Evolutionary conservation across 2,113 vertebrate genomes (phyloP).

Genomic region (Vulpes lagopus): DNA sequence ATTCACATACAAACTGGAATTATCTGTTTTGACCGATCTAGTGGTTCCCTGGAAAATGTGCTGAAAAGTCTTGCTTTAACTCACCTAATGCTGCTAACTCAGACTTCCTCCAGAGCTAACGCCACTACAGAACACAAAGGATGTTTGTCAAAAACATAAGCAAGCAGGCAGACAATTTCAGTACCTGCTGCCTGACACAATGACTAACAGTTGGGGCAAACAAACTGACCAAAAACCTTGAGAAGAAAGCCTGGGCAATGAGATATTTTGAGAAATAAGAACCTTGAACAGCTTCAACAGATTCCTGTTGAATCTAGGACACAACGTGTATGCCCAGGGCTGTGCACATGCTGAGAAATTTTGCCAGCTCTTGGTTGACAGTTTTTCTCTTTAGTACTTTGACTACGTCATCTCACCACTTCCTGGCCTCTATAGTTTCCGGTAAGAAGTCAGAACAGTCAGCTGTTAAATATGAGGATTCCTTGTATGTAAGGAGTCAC

Average conservation of each 20-base stretch:
- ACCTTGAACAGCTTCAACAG: not conserved
- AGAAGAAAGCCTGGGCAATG: not conserved
- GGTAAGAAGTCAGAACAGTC: not conserved
- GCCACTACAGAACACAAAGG: not conserved
- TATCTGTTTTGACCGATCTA: not conserved
- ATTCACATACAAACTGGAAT: not conserved
- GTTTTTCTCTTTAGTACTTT: not conserved
- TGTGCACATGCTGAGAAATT: not conserved
- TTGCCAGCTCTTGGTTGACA: not conserved
- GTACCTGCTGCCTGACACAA: not conserved
- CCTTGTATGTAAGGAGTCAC: not conserved
- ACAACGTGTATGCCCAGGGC: not conserved
- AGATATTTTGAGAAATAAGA: not conserved
- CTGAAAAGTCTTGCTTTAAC: not conserved
- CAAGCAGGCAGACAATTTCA: not conserved
- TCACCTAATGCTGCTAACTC: not conserved
- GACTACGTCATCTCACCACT: not conserved
- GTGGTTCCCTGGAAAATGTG: not conserved
- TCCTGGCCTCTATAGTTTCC: not conserved
- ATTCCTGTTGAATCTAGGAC: not conserved
- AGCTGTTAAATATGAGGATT: not conserved
- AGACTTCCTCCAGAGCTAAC: not conserved
- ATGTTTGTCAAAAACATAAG: not conserved
- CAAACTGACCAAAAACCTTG: not conserved
- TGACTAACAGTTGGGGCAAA: not conserved